These are phyloP conservation scores for Ictalurus punctatus DNA, from an alignment of 2,113 vertebrate genomes.

Conservation along the genomic window DNA sequence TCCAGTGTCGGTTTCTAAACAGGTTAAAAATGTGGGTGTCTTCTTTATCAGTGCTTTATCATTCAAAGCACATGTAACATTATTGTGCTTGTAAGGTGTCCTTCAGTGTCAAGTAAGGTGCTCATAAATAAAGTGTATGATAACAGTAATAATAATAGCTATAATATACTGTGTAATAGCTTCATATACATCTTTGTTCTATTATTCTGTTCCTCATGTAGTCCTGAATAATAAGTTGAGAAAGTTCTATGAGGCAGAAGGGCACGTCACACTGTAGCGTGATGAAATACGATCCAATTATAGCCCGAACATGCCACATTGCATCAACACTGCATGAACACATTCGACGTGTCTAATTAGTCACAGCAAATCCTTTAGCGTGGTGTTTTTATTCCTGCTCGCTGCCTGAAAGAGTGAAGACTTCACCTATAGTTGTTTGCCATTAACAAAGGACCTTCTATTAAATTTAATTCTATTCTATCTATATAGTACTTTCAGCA, in stretches of 20 bases:
- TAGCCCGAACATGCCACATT: conserved; percentile 12
- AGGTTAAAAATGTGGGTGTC: too few species aligned
- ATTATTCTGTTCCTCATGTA: not conserved
- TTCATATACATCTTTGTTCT: not conserved
- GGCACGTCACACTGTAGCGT: not conserved
- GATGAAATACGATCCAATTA: conserved; percentile 35
- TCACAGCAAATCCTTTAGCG: not conserved
- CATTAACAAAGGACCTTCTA: not conserved
- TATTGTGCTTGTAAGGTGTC: too few species aligned
- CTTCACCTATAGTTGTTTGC: not conserved
- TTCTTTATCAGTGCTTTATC: too few species aligned
- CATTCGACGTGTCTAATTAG: conserved; percentile 29
- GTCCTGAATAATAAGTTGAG: not conserved
- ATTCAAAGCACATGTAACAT: too few species aligned
- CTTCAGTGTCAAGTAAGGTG: too few species aligned
- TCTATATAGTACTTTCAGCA: not conserved
- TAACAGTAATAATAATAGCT: not conserved
- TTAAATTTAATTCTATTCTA: not conserved
- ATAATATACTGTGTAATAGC: not conserved
- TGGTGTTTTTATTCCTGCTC: not conserved
- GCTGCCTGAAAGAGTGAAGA: not conserved
- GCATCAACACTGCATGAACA: conserved; percentile 36
- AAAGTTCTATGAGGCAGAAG: not conserved
- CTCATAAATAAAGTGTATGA: too few species aligned
- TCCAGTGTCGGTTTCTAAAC: too few species aligned